These are phyloP conservation scores for Takifugu ocellatus DNA, from an alignment of 2,797 vertebrate genomes.

Conservation along the genomic window DNA sequence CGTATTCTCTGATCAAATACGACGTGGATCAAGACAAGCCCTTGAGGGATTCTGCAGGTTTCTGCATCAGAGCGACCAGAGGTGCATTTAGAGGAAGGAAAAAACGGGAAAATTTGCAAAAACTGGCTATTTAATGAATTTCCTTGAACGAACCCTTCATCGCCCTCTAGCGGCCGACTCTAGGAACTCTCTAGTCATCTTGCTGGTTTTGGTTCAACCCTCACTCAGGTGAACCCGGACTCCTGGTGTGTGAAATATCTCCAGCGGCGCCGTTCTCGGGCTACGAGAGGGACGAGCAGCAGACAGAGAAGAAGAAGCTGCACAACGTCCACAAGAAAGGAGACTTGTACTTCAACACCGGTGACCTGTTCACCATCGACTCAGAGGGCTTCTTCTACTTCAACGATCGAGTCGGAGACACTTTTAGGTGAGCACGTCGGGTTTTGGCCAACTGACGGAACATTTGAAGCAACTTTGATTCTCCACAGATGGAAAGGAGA, in stretches of 20 bases:
- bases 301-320: conserved; percentile 83
- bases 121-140: not conserved
- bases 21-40: conserved; percentile 76
- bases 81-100: conserved; percentile 58
- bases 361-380: conserved; percentile 77
- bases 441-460: not conserved
- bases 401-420: conserved; percentile 83
- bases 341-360: conserved; percentile 81
- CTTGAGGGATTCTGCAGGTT: conserved; percentile 75
- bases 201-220: too few relatives aligned
- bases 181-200: too few relatives aligned
- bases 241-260: conserved; percentile 77
- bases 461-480: not conserved
- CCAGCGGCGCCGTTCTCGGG: conserved; percentile 71
- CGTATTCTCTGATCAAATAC: conserved; percentile 78
- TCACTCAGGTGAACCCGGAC: conserved; percentile 75
- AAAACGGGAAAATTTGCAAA: too few relatives aligned
- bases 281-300: conserved; percentile 73
- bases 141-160: too few relatives aligned
- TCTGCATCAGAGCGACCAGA: conserved; percentile 76
- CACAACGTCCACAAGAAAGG: conserved; percentile 68
- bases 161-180: too few relatives aligned
- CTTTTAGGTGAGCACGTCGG: conserved; percentile 74
- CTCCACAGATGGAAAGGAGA: conserved; percentile 86
- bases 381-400: conserved; percentile 79